A percentile compares a stretch with the other conserved stretches of the same genome.
Conservation (phyloP, 2,113 vertebrate species). For the Xiphorhynchus elegans region DNA sequence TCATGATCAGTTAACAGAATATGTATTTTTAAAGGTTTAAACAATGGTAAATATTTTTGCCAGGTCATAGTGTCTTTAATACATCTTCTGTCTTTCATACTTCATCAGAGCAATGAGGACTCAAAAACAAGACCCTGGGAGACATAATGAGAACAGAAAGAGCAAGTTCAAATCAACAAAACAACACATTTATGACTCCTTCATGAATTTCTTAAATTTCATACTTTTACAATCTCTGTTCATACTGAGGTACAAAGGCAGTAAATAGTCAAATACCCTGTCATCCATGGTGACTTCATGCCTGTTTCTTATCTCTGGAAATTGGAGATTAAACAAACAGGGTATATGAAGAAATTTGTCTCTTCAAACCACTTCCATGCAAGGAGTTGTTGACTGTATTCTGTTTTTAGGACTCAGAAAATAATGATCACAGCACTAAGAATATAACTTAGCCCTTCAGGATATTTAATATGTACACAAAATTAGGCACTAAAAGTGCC, state of each 20-base stretch:
- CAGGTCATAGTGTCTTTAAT: background rate
- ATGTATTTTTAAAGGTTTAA: background rate
- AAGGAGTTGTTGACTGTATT: background rate
- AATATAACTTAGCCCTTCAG: background rate
- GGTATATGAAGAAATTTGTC: background rate
- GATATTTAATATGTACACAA: background rate
- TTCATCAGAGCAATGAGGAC: background rate
- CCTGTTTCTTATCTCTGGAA: background rate
- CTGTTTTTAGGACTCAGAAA: background rate
- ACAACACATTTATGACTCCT: background rate
- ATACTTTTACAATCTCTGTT: background rate
- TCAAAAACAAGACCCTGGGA: background rate
- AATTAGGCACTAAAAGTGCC: background rate
- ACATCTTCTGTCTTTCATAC: background rate
- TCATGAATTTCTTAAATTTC: background rate
- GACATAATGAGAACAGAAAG: background rate
- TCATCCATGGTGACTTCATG: background rate
- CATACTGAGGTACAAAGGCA: background rate
- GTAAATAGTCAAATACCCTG: background rate
- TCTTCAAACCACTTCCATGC: background rate
- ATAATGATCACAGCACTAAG: background rate
- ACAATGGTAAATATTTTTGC: background rate
- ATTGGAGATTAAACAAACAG: background rate
- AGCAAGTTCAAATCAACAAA: background rate
- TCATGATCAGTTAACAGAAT: background rate